These are phyloP conservation scores for Trogon surrucura DNA, from an alignment of 2,113 vertebrate genomes.

Conservation along the genomic window DNA sequence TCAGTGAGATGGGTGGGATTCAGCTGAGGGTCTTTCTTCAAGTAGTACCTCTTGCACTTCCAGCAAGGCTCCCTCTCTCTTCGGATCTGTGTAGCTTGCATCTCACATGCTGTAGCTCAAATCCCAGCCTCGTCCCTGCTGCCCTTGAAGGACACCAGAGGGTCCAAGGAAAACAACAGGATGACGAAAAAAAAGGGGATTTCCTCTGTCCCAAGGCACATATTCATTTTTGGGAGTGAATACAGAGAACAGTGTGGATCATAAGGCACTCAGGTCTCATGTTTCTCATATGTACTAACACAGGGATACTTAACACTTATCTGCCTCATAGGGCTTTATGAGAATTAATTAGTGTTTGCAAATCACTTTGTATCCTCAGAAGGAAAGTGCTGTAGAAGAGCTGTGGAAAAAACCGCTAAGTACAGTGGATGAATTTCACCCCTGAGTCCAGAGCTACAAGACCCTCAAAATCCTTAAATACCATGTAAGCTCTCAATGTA, in stretches of 20 bases:
- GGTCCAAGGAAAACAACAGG: not conserved
- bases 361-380: constrained; percentile 61
- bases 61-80: not conserved
- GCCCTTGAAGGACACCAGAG: not conserved
- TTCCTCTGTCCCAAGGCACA: not conserved
- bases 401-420: constrained; percentile 37
- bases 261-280: constrained; percentile 21
- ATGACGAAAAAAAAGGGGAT: not conserved
- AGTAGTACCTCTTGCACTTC: not conserved
- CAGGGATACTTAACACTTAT: constrained; percentile 41
- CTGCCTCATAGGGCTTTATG: constrained; percentile 43
- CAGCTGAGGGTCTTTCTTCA: not conserved
- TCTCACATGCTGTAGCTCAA: not conserved
- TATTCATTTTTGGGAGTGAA: not conserved
- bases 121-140: not conserved
- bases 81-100: not conserved
- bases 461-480: constrained; percentile 35
- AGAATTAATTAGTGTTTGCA: constrained; percentile 66
- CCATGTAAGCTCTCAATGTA: not conserved
- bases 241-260: not conserved
- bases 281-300: constrained; percentile 39
- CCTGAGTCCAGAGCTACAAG: constrained; percentile 38
- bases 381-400: constrained; percentile 39
- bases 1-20: accelerated
- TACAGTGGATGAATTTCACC: constrained; percentile 53